phyloP scores from a whole-genome alignment of 2,797 vertebrate genomes.

The Brotula barbata region DNA sequence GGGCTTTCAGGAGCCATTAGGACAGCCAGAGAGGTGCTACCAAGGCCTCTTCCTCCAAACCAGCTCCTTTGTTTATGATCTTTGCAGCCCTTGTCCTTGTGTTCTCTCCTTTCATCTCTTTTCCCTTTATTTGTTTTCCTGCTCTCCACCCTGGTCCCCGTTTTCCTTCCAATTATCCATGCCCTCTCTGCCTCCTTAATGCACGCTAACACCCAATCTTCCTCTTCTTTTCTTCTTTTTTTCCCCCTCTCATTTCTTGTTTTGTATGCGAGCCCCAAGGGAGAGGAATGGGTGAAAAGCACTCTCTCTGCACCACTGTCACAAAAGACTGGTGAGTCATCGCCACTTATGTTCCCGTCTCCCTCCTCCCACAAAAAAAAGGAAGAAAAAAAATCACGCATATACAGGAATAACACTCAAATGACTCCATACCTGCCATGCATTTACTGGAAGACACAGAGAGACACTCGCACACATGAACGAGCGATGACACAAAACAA shows the following conservation, averaged over 20 bases:
- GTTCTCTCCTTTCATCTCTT: conserved; percentile 62
- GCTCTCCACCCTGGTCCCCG: conserved; percentile 36
- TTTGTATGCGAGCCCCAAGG: conserved; percentile 71
- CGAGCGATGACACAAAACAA: conserved; percentile 13
- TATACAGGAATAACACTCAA: conserved; percentile 64
- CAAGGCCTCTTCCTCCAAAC: conserved; percentile 45
- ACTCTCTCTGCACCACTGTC: conserved; percentile 79
- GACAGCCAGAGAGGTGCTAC: conserved; percentile 40
- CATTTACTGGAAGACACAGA: conserved; percentile 58
- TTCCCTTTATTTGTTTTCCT: conserved; percentile 31
- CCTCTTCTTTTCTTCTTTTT: conserved; percentile 49
- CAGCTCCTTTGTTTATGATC: conserved; percentile 60
- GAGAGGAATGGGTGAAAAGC: conserved; percentile 73
- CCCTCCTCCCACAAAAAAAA: conserved; percentile 69
- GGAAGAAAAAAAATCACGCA: conserved; percentile 29
- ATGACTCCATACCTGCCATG: conserved; percentile 70
- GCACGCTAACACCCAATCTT: conserved; percentile 59
- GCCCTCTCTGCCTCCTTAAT: conserved; percentile 45
- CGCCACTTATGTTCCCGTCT: conserved; percentile 75
- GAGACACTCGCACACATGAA: conserved; percentile 20
- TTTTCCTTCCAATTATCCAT: conserved; percentile 58
- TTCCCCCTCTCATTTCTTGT: conserved; percentile 70
- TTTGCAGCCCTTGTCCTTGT: conserved; percentile 53
- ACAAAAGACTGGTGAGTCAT: conserved; percentile 81
- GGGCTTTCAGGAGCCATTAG: conserved; percentile 63